Base-by-base conservation (phyloP, 2,888 invertebrate genomes). In the Dastarcus helophoroides region DNA sequence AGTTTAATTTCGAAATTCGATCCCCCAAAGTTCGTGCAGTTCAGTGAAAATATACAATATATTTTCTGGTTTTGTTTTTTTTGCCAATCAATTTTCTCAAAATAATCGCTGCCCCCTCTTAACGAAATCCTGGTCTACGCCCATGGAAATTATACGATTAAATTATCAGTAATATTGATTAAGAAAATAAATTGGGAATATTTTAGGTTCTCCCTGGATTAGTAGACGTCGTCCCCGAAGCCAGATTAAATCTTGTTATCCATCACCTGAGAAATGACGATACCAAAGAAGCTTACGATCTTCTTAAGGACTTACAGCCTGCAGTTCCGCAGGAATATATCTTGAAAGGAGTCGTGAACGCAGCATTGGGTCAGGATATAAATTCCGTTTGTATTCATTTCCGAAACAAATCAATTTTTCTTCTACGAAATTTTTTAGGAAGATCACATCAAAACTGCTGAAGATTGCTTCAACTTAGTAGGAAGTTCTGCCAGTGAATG, bases 401-500 rank as follows among this genome's bases (percentile, higher is more conserved):
- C 25, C 14, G 24, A 21, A n/a, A 22, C 12, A 17, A 17, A 7
- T 17, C 25, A 11, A 14, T 22, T 14, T 27, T 21, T 26, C 25
- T 28, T 14, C 19, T 12, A 17, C 13, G 24, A 10, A 13, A 14
- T 30, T 38, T 61, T 67, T 15, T 53, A 94, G 93, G 76, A 84
- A 41, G 95, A 98, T 44, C 85, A 93, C 53, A 70, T 95, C 44
- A 93, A 93, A 66, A 74, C 83, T 7, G 97, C 97, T 0, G 91
- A 97, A 56, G 91, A 94, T 58, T 95, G 89, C 59, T 90, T 94
- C 56, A 93, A 94, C 60, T 63, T 94, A 35, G 94, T 98, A 3
- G 97, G 97, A 32, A 90, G 91, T 41, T 95, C 94, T 0, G 81
- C 88, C 2, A 88, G 91, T 12, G 97, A 98, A 64, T 93, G 94